Evolutionary conservation across 2,113 vertebrate species (phyloP).

Genomic region (Seriola aureovittata): DNA sequence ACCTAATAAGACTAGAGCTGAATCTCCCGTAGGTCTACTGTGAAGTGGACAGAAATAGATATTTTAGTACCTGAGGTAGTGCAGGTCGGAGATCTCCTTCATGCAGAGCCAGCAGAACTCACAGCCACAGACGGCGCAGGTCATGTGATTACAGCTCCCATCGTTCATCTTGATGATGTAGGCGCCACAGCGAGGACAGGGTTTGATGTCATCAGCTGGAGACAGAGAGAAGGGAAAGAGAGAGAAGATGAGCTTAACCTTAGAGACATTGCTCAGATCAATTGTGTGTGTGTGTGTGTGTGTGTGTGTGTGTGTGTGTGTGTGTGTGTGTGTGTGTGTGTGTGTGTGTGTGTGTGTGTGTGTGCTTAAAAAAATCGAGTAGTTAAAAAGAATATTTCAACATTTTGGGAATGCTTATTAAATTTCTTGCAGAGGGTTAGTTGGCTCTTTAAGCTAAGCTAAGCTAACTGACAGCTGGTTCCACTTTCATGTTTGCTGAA

Average conservation of each 20-base stretch:
- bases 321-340: no score
- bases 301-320: no score
- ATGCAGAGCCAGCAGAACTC: slow-evolving; percentile 99
- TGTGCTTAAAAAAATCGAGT: no score
- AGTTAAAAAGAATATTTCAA: no score
- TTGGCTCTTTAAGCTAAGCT: neutral
- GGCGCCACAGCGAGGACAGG: slow-evolving; percentile 95
- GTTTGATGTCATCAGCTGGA: slow-evolving; percentile 97
- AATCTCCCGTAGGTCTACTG: neutral
- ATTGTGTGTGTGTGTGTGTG: no score
- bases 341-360: no score
- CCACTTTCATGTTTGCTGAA: no score
- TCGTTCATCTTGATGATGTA: slow-evolving; percentile 99
- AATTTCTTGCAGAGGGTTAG: no score
- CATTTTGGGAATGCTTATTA: no score
- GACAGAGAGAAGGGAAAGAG: slow-evolving; percentile 44
- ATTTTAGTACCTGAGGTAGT: slow-evolving; percentile 94
- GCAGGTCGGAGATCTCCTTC: slow-evolving; percentile 99
- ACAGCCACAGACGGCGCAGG: slow-evolving; percentile 97
- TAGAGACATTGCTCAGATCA: no score
- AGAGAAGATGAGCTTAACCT: slow-evolving; percentile 3
- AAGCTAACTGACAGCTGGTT: neutral
- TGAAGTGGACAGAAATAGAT: neutral
- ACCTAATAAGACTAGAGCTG: neutral
- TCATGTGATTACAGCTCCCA: slow-evolving; percentile 99